A percentile compares a stretch with the other conserved stretches of the same genome.
Conservation (phyloP, 2,113 vertebrate species). For the Vimba vimba region DNA sequence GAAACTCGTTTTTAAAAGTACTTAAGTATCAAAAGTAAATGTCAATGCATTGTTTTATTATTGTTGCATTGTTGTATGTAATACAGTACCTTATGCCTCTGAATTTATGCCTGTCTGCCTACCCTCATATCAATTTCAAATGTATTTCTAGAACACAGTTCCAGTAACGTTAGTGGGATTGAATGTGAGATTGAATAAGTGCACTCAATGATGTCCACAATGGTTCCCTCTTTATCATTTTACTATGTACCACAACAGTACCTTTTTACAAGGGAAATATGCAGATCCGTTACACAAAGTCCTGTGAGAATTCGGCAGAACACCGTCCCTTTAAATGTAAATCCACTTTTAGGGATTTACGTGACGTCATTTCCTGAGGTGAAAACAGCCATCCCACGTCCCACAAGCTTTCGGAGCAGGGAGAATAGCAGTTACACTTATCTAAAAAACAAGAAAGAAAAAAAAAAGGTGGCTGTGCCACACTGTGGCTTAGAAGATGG, state of each 20-base stretch:
- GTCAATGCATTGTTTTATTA: no score
- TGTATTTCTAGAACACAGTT: no score
- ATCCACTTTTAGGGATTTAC: slow-evolving; percentile 66
- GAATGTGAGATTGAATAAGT: no score
- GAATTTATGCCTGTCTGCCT: no score
- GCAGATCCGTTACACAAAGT: not conserved
- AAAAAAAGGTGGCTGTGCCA: slow-evolving; percentile 12
- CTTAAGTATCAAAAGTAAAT: no score
- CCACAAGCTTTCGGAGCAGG: slow-evolving; percentile 67
- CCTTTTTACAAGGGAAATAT: not conserved
- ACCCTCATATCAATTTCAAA: no score
- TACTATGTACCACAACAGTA: not conserved
- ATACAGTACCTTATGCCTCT: no score
- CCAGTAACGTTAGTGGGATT: no score
- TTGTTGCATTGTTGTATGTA: no score
- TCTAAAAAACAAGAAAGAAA: slow-evolving; percentile 16
- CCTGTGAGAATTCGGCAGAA: not conserved
- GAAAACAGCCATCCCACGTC: slow-evolving; percentile 63
- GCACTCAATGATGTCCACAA: no score
- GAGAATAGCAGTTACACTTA: slow-evolving; percentile 47
- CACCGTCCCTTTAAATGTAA: slow-evolving; percentile 73
- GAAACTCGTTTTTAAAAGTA: no score
- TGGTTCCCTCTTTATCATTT: not conserved
- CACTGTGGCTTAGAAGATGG: slow-evolving; percentile 19
- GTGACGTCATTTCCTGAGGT: slow-evolving; percentile 74